These are phyloP conservation scores for Psittacula echo DNA, from an alignment of 2,797 vertebrate genomes.

Conservation along the genomic window DNA sequence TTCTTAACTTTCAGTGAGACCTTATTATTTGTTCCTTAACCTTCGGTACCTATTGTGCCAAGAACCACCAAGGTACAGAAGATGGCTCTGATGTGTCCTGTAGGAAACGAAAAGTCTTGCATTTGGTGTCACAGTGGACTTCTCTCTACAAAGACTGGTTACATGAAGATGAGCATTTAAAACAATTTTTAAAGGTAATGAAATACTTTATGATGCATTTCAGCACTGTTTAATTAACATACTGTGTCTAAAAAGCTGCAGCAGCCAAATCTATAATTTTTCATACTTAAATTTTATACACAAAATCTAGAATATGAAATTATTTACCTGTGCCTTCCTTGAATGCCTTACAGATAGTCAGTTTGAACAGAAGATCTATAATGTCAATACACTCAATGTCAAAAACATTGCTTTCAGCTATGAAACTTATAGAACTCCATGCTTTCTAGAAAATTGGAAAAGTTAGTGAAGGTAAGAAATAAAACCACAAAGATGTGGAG, in stretches of 20 bases:
- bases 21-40: constrained; percentile 74
- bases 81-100: constrained; percentile 86
- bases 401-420: not conserved
- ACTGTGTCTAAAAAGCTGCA: not conserved
- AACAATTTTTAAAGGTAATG: constrained; percentile 93
- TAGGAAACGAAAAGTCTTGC: constrained; percentile 92
- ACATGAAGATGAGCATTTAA: constrained; percentile 91
- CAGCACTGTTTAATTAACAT: not conserved
- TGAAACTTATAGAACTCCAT: not conserved
- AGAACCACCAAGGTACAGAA: constrained; percentile 87
- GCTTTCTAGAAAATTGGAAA: not conserved
- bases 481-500: not conserved
- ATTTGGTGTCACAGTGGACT: constrained; percentile 94
- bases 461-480: not conserved
- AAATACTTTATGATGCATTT: not conserved
- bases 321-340: not conserved
- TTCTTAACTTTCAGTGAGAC: not conserved
- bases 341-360: not conserved
- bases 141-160: constrained; percentile 90
- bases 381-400: not conserved
- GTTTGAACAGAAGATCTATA: not conserved
- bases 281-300: not conserved
- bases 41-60: constrained; percentile 89
- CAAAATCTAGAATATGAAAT: not conserved
- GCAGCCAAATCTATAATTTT: not conserved